Conservation (phyloP, 2,797 vertebrate genomes). For the Hylomyscus alleni region DNA sequence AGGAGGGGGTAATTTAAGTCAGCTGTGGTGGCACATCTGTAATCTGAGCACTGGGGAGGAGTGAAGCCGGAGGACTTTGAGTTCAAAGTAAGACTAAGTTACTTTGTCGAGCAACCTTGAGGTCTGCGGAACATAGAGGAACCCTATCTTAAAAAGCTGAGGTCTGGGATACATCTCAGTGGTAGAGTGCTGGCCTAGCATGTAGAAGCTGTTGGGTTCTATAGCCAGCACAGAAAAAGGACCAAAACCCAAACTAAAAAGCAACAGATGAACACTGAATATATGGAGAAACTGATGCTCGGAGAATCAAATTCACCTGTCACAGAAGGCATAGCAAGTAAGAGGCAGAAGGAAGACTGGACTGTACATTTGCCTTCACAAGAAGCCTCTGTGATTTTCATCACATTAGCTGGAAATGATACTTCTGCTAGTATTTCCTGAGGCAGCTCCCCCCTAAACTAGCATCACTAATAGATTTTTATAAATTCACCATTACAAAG, state of each 20-base stretch:
- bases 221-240: not conserved
- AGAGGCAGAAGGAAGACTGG: constrained; percentile 32
- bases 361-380: not conserved
- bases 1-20: not conserved
- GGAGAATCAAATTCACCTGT: constrained; percentile 35
- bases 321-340: constrained; percentile 10
- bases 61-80: not conserved
- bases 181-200: not conserved
- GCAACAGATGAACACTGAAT: not conserved
- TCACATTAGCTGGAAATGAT: not conserved
- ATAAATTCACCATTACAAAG: constrained; percentile 5
- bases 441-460: not conserved
- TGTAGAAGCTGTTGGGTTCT: not conserved
- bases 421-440: constrained; percentile 33
- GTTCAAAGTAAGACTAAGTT: not conserved
- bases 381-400: constrained; percentile 21
- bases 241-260: not conserved
- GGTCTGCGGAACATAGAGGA: not conserved
- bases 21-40: not conserved
- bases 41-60: not conserved
- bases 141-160: not conserved
- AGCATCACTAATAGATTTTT: constrained; percentile 48
- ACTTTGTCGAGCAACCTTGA: not conserved
- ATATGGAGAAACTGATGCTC: constrained; percentile 8
- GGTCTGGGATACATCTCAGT: not conserved